Evolutionary conservation across 2,113 vertebrate species (phyloP).

Genomic region (Mola mola): DNA sequence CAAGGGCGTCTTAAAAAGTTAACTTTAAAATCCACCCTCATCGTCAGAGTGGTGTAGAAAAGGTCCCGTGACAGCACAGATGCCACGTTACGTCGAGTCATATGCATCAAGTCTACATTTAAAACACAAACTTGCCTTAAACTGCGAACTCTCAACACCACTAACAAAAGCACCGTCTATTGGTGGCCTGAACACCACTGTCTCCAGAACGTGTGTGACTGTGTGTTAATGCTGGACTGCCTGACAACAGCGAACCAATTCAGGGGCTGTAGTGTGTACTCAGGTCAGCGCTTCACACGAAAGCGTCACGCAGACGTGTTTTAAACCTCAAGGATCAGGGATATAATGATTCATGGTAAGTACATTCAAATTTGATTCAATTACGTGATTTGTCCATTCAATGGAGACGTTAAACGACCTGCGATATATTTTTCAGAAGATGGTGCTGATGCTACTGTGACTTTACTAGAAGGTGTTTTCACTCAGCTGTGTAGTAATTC

Average conservation of each 20-base stretch:
- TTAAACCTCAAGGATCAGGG: no score
- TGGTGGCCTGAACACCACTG: constrained; percentile 44
- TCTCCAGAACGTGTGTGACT: constrained; percentile 35
- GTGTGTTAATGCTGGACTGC: not conserved
- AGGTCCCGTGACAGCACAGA: constrained; percentile 64
- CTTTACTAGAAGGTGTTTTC: no score
- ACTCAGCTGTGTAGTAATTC: no score
- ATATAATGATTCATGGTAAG: no score
- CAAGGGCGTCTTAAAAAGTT: constrained; percentile 59
- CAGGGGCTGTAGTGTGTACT: constrained; percentile 37
- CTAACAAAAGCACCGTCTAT: constrained; percentile 44
- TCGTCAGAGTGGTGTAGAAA: constrained; percentile 56
- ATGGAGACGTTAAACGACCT: no score
- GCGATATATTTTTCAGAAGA: no score
- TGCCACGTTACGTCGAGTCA: constrained; percentile 59
- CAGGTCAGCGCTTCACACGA: constrained; percentile 5
- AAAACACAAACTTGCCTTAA: constrained; percentile 53
- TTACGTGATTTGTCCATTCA: no score
- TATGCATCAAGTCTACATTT: constrained; percentile 33
- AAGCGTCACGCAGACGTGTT: no score
- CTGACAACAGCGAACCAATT: constrained; percentile 22
- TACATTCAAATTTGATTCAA: no score
- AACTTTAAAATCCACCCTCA: constrained; percentile 60
- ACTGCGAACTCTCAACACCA: constrained; percentile 50
- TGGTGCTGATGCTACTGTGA: no score